Evolutionary conservation across 2,113 vertebrate species (phyloP), one percentile per base, ranked within the genome.

Genomic region (Dolichotis patagonum): DNA sequence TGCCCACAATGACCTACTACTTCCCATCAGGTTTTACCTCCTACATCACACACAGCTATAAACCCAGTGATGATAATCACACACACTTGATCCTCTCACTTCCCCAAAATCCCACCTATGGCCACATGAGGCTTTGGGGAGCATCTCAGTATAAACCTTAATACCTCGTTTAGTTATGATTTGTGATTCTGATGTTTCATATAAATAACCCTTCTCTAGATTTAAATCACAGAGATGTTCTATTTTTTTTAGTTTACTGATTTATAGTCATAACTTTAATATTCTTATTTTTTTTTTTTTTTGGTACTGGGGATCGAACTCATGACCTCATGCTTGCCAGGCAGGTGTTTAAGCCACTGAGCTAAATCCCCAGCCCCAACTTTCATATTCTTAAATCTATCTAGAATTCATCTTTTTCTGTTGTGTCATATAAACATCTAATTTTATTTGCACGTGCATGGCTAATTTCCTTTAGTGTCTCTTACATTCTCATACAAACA

Each of bases 181-280:
- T 94, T 94, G n/a, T 92, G 63, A 14, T 80, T 88, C 67, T 88
- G 60, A 94, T 49, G 26, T 89, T 71, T 80, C 65, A 10, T 41
- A 24, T 30, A 71, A 85, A 22, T 19, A 65, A 58, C 30, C 14
- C 5, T 73, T 89, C 19, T 19, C 20, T 20, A 63, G 13, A 19
- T 2, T 5, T 43, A 73, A 41, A 32, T 93, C 67, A 83, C n/a
- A 85, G n/a, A 80, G 38, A 77, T 67, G 8, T 38, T 67, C 17
- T 88, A 30, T 30, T 49, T 32, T 54, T 84, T 88, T 88, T 43
- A 75, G 24, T 49, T 46, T 60, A 88, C 88, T 78, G 62, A 28
- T 58, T 89, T 32, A 85, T 46, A 83, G 28, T 60, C 83, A 5
- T 85, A 84, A 22, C 26, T 82, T 69, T 93, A 24, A n/a, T 69